Base-by-base conservation (phyloP, 2,797 vertebrate species). In the Enteromius argenteus region DNA sequence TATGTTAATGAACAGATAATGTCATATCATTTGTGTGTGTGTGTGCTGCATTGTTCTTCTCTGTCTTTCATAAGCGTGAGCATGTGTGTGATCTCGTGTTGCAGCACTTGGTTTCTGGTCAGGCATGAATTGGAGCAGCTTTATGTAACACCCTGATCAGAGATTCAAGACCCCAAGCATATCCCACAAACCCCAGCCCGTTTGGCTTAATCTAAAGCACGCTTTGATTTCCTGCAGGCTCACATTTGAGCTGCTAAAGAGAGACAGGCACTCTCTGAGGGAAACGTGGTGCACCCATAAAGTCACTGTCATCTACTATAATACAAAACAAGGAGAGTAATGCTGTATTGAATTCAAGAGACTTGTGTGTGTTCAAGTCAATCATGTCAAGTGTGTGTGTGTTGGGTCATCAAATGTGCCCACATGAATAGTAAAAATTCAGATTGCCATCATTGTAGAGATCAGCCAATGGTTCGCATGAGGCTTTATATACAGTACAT, bases 191-290 rank as follows among this genome's bases (percentile, higher is more conserved):
- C 75, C 75, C 53, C 56, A 79, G 83, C 83, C 75, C 53, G 1
- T 72, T 79, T 79, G 83, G 53, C 53, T 72, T 84, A 62, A 39
- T 84, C 75, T 84, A 84, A 84, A 72, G 53, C 53, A 68, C 4
- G 30, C 75, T 84, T 79, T 79, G 83, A 84, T 71, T 71, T 84
- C 67, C 83, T 72, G 53, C 39, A 72, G 75, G 51, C 75, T 84
- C 27, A 37, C 23, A 79, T 71, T 71, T 84, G 53, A 84, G 42
- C 75, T 72, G 66, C 53, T 84, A 62, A 79, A 84, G 83, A 79
- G 66, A 84, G 83, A 84, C 27, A 46, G 23, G 75, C 66, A 10
- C 66, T 60, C 66, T 79, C 51, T 14, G 53, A 62, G 83, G 82
- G 66, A 6, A 72, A 37, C 27, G 21, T 3, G 17, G 30, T 72